Base-by-base conservation (phyloP, 2,113 vertebrate genomes). In the Haemorhous mexicanus region DNA sequence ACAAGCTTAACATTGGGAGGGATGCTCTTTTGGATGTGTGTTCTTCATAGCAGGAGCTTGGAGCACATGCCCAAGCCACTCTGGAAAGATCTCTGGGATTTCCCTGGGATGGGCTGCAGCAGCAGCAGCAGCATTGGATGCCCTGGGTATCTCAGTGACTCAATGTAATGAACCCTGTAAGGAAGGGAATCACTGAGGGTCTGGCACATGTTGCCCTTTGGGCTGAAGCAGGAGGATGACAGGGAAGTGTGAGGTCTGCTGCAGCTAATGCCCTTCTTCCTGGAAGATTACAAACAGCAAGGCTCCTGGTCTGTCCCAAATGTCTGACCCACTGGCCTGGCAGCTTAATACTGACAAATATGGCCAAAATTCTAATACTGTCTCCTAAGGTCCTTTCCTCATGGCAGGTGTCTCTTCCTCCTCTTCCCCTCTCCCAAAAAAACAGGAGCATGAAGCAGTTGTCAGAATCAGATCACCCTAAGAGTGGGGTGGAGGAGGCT, bases 321-420 rank as follows among this genome's bases (percentile, higher is more conserved):
- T 41, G 58, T 72, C 58, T 0, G 1, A 58, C 41, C 27, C 70
- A 80, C 41, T 63, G 86, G 74, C 86, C 72, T 56, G 83, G 86
- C 94, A 92, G 82, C 59, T 82, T 97, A 98, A 98, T 97, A 98
- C 98, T 98, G 97, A 97, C 96, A 95, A 92, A 90, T 64, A 64
- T 52, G 50, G 93, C 93, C 91, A 83, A 95, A 96, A 95, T 87
- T 80, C 84, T 94, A 97, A 97, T 90, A 97, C 97, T 97, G 96
- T 95, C 89, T 96, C 89, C 89, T 88, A 91, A 2, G 1, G 58
- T 70, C 66, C 92, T 86, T 82, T 80, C 75, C 73, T 87, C 77
- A 76, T 11, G 39, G 49, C 37, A 72, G 28, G 10, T 69, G 16
- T 27, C 21, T 55, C 66, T 24, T 82, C 53, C 82, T 84, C 56